Conservation (phyloP, 2,888 invertebrate genomes). For the Drosophila gaucha region DNA sequence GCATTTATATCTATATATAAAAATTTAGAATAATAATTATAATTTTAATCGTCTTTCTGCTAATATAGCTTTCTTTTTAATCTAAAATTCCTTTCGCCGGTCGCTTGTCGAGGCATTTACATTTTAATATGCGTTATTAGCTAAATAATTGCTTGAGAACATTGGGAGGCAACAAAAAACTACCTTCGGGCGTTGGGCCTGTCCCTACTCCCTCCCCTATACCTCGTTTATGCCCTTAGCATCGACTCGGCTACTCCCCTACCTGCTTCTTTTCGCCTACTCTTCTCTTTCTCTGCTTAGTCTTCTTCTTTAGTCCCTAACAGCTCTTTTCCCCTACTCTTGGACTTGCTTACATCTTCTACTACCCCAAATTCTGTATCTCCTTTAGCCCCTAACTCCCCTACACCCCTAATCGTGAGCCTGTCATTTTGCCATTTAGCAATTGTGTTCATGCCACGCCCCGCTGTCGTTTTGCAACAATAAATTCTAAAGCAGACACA, state of each 20-base stretch:
- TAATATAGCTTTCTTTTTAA: too few relatives aligned
- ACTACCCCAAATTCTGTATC: neutral
- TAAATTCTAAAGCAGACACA: slow-evolving; percentile 64
- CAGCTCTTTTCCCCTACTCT: too few relatives aligned
- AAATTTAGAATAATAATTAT: too few relatives aligned
- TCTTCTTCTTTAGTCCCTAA: too few relatives aligned
- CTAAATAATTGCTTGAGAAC: slow-evolving; percentile 64
- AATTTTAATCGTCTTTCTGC: too few relatives aligned
- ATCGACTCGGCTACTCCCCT: too few relatives aligned
- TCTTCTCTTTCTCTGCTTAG: too few relatives aligned
- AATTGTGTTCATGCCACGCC: slow-evolving; percentile 58
- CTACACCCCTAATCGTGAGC: slow-evolving; percentile 6
- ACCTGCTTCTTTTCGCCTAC: too few relatives aligned
- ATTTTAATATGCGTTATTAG: slow-evolving; percentile 74
- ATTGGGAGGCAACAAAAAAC: slow-evolving; percentile 34
- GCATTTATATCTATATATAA: too few relatives aligned
- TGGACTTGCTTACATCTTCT: neutral
- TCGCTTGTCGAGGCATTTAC: slow-evolving; percentile 37
- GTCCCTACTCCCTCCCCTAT: neutral
- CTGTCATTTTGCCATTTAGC: slow-evolving; percentile 62
- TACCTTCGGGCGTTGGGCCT: slow-evolving; percentile 34
- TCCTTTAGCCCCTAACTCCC: neutral
- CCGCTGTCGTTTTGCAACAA: slow-evolving; percentile 53
- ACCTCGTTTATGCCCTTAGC: neutral
- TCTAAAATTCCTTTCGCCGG: neutral